Evolutionary conservation across 2,113 vertebrate species (phyloP).

Genomic region (Lycaon pictus): DNA sequence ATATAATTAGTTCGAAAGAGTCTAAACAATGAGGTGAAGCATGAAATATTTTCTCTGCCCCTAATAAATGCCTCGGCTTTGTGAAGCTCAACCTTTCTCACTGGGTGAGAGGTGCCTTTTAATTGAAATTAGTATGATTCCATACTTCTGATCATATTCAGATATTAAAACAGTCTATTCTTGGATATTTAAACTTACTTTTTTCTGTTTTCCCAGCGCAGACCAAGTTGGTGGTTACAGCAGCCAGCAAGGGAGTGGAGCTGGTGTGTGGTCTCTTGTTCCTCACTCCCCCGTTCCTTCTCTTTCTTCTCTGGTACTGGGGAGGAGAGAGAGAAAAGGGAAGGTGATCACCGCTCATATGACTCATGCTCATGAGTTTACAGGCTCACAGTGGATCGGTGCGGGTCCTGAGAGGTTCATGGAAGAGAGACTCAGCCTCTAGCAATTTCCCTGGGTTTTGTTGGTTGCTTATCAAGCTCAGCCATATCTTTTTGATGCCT

Average conservation of each 20-base stretch:
- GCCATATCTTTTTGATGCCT: not conserved
- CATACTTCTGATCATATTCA: not conserved
- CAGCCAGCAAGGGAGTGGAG: not conserved
- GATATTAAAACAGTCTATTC: not conserved
- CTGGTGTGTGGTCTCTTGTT: not conserved
- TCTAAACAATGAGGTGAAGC: not conserved
- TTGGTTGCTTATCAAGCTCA: not conserved
- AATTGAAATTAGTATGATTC: not conserved
- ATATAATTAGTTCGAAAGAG: not conserved
- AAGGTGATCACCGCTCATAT: fast-evolving
- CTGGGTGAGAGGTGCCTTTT: not conserved
- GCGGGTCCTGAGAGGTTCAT: not conserved
- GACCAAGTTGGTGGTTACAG: not conserved
- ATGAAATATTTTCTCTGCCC: not conserved
- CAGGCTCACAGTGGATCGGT: too few species aligned
- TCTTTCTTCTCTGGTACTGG: not conserved
- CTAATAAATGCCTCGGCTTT: not conserved
- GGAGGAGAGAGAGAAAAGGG: not conserved
- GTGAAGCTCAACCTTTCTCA: not conserved
- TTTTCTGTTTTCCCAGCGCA: not conserved
- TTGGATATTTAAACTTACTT: not conserved
- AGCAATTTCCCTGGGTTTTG: not conserved
- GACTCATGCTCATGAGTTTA: not conserved
- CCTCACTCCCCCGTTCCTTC: not conserved
- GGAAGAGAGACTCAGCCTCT: not conserved